These are phyloP conservation scores for Nomada hirtipes DNA, from an alignment of 2,888 invertebrate species.

Conservation along the genomic window DNA sequence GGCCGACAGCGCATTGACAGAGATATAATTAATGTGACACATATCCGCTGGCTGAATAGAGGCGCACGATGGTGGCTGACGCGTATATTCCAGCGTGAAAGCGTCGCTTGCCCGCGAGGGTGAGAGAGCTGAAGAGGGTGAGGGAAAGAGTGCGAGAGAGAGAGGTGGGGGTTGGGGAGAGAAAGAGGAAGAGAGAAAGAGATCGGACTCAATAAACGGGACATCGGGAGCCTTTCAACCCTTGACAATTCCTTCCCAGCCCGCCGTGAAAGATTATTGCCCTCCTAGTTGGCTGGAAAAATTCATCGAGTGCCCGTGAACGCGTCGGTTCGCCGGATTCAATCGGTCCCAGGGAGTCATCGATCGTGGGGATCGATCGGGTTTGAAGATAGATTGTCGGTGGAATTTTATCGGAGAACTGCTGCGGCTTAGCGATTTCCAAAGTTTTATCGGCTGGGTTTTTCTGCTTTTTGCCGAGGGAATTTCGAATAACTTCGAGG, in stretches of 20 bases:
- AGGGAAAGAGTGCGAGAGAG: conserved; percentile 1
- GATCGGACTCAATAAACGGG: conserved; percentile 60
- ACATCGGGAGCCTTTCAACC: conserved; percentile 61
- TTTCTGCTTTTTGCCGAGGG: too few relatives aligned
- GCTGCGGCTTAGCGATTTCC: neutral
- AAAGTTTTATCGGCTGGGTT: neutral
- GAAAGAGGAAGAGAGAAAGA: conserved; percentile 4
- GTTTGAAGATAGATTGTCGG: conserved; percentile 8
- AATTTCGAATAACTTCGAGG: too few relatives aligned
- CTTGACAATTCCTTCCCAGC: conserved; percentile 53
- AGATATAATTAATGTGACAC: conserved; percentile 78
- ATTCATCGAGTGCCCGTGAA: conserved; percentile 18
- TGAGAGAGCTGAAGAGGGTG: neutral
- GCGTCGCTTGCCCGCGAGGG: conserved; percentile 43
- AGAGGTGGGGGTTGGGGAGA: neutral
- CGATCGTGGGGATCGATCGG: conserved; percentile 22
- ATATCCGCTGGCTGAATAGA: conserved; percentile 73
- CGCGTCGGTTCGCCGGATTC: conserved; percentile 14
- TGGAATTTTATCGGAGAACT: conserved; percentile 6
- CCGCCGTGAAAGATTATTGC: conserved; percentile 50
- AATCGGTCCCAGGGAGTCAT: conserved; percentile 32
- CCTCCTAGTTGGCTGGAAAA: conserved; percentile 35
- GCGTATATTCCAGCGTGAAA: conserved; percentile 68
- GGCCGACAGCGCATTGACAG: conserved; percentile 72
- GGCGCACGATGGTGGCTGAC: conserved; percentile 63